Base-by-base conservation (phyloP, 1,140 invertebrate genomes). In the Notospermus geniculatus region DNA sequence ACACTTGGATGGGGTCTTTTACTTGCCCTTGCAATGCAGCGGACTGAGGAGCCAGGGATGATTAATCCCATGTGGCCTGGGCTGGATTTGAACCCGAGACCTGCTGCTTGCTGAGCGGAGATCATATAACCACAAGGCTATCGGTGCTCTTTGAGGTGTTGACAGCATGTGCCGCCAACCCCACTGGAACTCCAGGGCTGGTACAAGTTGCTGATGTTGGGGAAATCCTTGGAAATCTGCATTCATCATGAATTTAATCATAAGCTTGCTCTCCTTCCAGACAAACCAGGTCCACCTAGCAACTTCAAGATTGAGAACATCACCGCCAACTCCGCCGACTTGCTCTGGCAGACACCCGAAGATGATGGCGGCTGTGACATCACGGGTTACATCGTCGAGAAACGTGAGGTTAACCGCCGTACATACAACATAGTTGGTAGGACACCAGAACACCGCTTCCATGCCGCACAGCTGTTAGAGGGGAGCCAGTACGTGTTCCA, bases 401-500 rank as follows among this genome's bases (percentile, higher is more conserved):
- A 41, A 19, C 39, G 41, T 43, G 58, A 60, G 9, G 46, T 39
- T 5, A 54, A 56, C 28, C 39, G 58, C 7, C 17, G n/a, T 17
- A n/a, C 45, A n/a, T 60, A 41, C 22, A 60, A 22, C 13, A 32
- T 28, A 25, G 56, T 57, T 11, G 25, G 32, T 19, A 36, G 22
- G 23, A 90, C 93, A 67, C 80, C 89, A 15, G 84, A 90, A 0
- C 91, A 88, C 0, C 54, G 66, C 28, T 76, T 66, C 69, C 70
- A 64, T 9, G 92, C 96, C 1, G 88, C 86, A 0, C 89, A 70
- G 57, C 83, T 97, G 2, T 41, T 70, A 15, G 72, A 76, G 30
- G 93, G 92, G 43, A 87, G 87, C 67, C 88, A 92, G 22, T 99
- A 98, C 79, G 92, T 98, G 65, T 98, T 99, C 87, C 86, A 95